Evolutionary conservation across 2,888 invertebrate species (phyloP).

Genomic region (Deilephila porcellus): DNA sequence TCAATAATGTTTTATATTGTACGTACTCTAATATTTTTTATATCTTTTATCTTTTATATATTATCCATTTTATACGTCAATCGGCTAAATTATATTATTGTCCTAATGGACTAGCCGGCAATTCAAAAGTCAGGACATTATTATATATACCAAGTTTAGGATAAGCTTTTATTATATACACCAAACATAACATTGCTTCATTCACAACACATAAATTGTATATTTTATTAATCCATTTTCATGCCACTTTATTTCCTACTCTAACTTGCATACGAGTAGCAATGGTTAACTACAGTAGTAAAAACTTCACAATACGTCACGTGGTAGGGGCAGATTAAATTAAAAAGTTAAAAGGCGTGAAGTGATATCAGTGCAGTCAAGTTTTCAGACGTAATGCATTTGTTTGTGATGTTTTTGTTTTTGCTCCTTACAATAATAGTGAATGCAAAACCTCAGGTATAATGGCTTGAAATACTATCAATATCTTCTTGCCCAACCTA

Average conservation of each 20-base stretch:
- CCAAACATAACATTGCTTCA: too few relatives aligned
- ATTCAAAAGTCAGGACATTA: too few relatives aligned
- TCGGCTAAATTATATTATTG: too few relatives aligned
- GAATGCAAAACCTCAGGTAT: constrained; percentile 59
- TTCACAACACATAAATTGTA: background rate
- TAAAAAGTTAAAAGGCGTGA: constrained; percentile 18
- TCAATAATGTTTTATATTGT: background rate
- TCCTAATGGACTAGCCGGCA: too few relatives aligned
- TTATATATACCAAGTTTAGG: too few relatives aligned
- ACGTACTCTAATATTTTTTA: too few relatives aligned
- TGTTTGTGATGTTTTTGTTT: constrained; percentile 50
- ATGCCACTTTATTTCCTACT: background rate
- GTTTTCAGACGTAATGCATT: constrained; percentile 36
- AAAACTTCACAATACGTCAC: background rate
- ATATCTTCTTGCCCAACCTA: too few relatives aligned
- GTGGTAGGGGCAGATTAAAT: constrained; percentile 17
- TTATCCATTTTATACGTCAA: too few relatives aligned
- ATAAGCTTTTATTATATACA: too few relatives aligned
- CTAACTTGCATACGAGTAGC: background rate
- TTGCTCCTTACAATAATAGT: constrained; percentile 41
- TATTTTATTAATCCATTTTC: background rate
- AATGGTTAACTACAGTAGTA: background rate
- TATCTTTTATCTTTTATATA: too few relatives aligned
- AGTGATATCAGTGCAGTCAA: background rate
- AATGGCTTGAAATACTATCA: background rate